Percentiles rank a stretch among this genome's conserved stretches.
Conservation (phyloP, 2,797 vertebrate species). For the Varecia variegata region DNA sequence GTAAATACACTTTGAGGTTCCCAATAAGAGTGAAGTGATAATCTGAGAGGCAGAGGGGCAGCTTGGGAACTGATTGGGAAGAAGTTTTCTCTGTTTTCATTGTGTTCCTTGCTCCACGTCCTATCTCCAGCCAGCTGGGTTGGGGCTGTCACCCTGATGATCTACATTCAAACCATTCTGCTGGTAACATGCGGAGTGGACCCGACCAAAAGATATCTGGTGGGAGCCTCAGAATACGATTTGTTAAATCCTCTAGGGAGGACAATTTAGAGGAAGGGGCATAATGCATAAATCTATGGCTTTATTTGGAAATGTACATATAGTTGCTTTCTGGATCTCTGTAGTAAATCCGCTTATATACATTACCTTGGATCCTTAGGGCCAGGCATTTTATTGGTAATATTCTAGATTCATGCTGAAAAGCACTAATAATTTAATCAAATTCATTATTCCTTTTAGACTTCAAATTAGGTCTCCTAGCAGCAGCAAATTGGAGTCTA, state of each 20-base stretch:
- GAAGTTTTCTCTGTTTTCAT: not conserved
- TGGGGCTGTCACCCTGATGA: not conserved
- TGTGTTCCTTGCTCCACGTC: too few species aligned
- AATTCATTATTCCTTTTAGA: conserved; percentile 32
- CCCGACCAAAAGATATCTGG: not conserved
- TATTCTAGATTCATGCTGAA: conserved; percentile 18
- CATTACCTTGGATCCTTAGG: not conserved
- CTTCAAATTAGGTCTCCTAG: conserved; percentile 31
- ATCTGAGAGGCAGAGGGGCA: not conserved
- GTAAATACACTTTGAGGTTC: not conserved
- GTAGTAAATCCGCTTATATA: not conserved
- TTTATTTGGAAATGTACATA: not conserved
- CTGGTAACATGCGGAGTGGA: not conserved
- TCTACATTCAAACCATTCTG: not conserved
- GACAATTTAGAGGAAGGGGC: not conserved
- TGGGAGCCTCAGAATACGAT: not conserved
- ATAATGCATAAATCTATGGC: not conserved
- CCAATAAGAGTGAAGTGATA: not conserved
- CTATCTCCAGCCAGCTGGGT: not conserved
- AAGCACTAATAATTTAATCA: conserved; percentile 32
- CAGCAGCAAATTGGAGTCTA: conserved; percentile 37
- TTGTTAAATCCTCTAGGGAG: not conserved
- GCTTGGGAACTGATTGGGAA: not conserved
- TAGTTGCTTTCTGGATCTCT: not conserved
- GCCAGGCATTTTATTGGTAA: not conserved